Conservation (phyloP, 2,113 vertebrate species). For the Circaetus gallicus region DNA sequence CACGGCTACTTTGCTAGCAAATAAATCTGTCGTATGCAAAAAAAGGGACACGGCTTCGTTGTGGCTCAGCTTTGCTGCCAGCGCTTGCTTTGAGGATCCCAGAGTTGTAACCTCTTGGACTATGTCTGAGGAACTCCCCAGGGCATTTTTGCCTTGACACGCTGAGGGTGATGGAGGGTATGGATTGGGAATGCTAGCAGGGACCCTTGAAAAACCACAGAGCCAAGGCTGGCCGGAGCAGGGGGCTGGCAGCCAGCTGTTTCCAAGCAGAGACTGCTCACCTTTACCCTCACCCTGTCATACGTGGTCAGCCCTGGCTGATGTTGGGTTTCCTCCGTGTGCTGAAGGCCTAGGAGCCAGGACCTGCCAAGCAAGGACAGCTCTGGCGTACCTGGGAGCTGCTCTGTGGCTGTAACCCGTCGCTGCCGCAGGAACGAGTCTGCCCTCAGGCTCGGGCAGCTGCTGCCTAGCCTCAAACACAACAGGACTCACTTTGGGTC, state of each 20-base stretch:
- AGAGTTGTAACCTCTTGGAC: background rate
- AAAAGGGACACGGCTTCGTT: background rate
- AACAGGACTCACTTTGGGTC: background rate
- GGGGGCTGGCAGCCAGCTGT: background rate
- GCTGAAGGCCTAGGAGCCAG: background rate
- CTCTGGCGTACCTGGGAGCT: background rate
- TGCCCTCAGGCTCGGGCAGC: background rate
- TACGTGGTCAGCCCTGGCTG: fast-evolving
- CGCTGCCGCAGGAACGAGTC: background rate
- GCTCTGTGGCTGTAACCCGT: background rate
- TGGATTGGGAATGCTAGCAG: background rate
- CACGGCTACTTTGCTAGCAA: background rate
- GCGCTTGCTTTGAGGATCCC: background rate
- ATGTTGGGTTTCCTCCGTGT: fast-evolving
- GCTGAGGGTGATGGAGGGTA: background rate
- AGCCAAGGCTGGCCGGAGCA: background rate
- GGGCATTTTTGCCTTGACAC: background rate
- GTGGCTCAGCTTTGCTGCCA: background rate
- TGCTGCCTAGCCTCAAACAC: background rate
- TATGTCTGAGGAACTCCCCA: background rate
- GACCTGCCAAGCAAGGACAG: background rate
- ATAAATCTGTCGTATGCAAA: background rate
- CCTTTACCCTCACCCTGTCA: background rate
- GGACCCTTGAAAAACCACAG: background rate
- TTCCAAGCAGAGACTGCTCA: background rate